Evolutionary conservation across 1,140 invertebrate genomes (phyloP), one percentile per base, ranked within the genome.

Genomic region (Scaptomyza montana): DNA sequence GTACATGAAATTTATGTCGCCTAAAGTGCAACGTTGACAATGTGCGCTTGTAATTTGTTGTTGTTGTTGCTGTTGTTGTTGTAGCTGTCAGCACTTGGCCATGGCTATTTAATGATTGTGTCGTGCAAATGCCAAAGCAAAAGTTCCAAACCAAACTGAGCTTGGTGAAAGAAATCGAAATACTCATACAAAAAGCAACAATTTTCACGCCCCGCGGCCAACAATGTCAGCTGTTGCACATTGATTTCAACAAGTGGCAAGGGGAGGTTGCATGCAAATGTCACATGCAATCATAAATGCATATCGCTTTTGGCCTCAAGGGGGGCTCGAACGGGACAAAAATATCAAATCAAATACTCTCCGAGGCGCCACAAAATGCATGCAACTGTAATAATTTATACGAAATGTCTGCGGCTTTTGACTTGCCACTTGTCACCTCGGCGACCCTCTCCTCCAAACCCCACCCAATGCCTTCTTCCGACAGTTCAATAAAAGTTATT

Each of bases 401-500:
- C 76, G 33, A 81, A 86, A 87, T 75, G 82, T 86, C 82, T 86
- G 81, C 82, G 82, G 78, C 82, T 82, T 87, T 86, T 78, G 75
- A 86, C 82, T 87, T 80, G 75, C 60, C 78, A 86, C 78, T 86
- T 87, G 82, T 73, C 82, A 86, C 82, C 82, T 76, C 72, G 62
- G 33, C 47, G 39, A 61, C 64, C 55, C 55, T 19, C 19, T 10
- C 51, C 30, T 1, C 10, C 54, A 5, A 0, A 1, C 30, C 7
- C 45, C 25, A 8, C 5, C 30, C 36, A 36, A 36, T 36, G 33
- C 7, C 33, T 33, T 36, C 33, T 9, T 1, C 33, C 69, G 76
- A 84, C 84, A 87, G 84, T 87, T 87, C 84, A 87, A 87, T 87
- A 87, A 86, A 89, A 87, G 84, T 87, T 87, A 84, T 84, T 82